Evolutionary conservation across 2,888 invertebrate genomes (phyloP).

Genomic region (Clunio marinus): DNA sequence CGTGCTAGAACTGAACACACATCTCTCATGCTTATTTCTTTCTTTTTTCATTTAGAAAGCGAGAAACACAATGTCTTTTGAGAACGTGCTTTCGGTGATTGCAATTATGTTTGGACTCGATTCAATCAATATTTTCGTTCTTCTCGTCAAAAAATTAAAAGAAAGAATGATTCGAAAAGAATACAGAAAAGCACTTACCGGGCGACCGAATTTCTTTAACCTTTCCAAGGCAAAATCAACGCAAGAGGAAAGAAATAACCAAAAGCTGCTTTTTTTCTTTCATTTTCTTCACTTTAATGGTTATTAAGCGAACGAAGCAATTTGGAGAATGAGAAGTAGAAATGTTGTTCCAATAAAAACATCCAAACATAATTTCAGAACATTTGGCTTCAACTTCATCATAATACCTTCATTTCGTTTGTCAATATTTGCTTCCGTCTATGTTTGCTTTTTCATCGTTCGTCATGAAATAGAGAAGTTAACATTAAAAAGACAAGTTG

Average conservation of each 20-base stretch:
- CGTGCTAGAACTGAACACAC: background rate
- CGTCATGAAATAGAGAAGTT: background rate
- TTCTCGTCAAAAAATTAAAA: background rate
- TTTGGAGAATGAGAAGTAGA: background rate
- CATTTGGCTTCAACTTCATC: conserved; percentile 8
- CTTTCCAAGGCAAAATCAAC: no score
- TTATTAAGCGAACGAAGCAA: background rate
- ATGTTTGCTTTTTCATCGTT: background rate
- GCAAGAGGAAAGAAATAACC: no score
- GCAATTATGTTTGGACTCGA: conserved; percentile 14
- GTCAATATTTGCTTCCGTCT: conserved; percentile 20
- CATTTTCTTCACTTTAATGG: background rate
- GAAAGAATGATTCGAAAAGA: background rate
- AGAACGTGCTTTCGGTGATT: conserved; percentile 21
- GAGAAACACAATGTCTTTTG: conserved; percentile 11
- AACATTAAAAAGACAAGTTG: no score
- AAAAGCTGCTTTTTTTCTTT: no score
- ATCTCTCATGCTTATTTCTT: background rate
- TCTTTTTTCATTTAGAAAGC: conserved; percentile 3
- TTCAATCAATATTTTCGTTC: conserved; percentile 6
- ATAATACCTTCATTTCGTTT: background rate
- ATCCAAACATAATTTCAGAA: no score
- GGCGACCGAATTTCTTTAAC: conserved; percentile 1
- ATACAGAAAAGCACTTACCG: background rate
- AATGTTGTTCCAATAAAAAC: background rate